Evolutionary conservation across 2,888 invertebrate species (phyloP), one percentile per base, ranked within the genome.

Genomic region (Parelbella ahira): DNA sequence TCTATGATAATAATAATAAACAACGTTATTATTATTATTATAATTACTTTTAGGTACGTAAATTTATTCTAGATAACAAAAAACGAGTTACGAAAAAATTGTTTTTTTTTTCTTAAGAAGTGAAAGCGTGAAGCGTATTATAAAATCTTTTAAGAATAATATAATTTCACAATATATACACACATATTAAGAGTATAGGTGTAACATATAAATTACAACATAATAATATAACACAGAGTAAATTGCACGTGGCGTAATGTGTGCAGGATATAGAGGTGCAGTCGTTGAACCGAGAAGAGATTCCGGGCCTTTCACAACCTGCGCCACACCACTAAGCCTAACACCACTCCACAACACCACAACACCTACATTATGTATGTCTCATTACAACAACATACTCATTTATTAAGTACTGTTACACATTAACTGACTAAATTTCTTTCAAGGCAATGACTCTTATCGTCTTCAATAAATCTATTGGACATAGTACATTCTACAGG

Each of bases 21-120:
- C n/a, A n/a, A n/a, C n/a, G n/a, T n/a, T n/a, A n/a, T n/a, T n/a
- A n/a, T 86, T 83, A 82, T 82, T 80, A 83, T 82, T 84, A 84
- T 84, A 83, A 83, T 86, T 83, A 82, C 82, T 82, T 79, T 80
- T 80, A 84, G 84, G 84, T 86, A 86, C 84, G 82, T 86, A 87
- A 83, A 87, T 87, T 86, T 87, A 86, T 69, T 76, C 87, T 87
- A 87, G 78, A 83, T 83, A 87, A 86, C 87, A 84, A 80, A n/a
- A 84, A 87, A 87, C 86, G 77, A 83, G 78, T 82, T 81, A 84
- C 82, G 80, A 82, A 81, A 78, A 78, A 73, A 15, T 67, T 77
- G n/a, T n/a, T n/a, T n/a, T n/a, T n/a, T n/a, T n/a, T n/a, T n/a
- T n/a, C 73, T 82, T 33, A 80, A 80, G 78, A 84, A 80, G 74